Conservation (phyloP, 1,140 invertebrate species). For the Hydropsyche tenuis region DNA sequence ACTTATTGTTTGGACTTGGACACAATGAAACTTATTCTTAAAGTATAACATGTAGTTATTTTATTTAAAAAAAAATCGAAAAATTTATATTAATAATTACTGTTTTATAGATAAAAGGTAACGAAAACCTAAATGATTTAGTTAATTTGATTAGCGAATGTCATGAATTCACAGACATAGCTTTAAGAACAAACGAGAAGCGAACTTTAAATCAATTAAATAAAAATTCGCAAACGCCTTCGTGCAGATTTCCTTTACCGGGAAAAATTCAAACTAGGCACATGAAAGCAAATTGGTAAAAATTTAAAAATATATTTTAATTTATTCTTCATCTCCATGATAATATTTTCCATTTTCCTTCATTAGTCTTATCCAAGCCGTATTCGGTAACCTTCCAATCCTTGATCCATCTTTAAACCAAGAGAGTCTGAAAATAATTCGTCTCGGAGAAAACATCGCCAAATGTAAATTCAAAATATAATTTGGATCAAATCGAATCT, state of each 20-base stretch:
- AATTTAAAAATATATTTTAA: conserved; percentile 16
- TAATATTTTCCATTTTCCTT: conserved; percentile 37
- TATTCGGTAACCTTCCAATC: conserved; percentile 73
- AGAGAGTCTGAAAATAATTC: conserved; percentile 74
- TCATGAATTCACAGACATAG: conserved; percentile 68
- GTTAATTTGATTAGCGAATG: conserved; percentile 63
- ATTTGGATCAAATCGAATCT: no score
- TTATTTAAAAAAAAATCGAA: neutral
- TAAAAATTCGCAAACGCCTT: conserved; percentile 64
- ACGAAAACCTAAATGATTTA: conserved; percentile 57
- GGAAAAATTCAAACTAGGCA: conserved; percentile 68
- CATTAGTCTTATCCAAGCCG: conserved; percentile 76
- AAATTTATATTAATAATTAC: conserved; percentile 2
- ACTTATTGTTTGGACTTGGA: conserved; percentile 70
- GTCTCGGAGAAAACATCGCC: conserved; percentile 69
- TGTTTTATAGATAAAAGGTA: conserved; percentile 58
- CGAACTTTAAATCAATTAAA: conserved; percentile 68
- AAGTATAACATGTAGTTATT: conserved; percentile 54
- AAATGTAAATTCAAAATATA: conserved; percentile 65
- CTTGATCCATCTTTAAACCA: conserved; percentile 71
- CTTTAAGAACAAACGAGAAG: conserved; percentile 68
- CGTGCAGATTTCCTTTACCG: conserved; percentile 64
- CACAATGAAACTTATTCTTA: conserved; percentile 70
- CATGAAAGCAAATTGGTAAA: conserved; percentile 73
- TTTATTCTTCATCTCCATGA: conserved; percentile 29